phyloP scores from a whole-genome alignment of 30 jellyfish, hydroid and myxozoan genomes.

The Morbakka virulenta region DNA sequence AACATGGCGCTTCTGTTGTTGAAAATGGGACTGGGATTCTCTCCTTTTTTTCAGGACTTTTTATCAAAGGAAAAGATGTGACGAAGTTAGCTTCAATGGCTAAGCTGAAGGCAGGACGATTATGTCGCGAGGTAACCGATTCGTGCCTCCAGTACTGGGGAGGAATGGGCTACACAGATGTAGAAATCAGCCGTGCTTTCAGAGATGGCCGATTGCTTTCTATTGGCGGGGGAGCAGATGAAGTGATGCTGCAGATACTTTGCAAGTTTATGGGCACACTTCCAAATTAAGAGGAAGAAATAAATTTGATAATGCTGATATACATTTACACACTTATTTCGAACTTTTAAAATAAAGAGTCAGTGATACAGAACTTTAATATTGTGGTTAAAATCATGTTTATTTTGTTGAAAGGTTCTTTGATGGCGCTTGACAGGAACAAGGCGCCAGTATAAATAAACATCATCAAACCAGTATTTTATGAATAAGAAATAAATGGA shows the following conservation, averaged over 20 bases:
- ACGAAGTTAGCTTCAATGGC: slow-evolving; percentile 91
- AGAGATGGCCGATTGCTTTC: slow-evolving; percentile 92
- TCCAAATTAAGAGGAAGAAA: slow-evolving; percentile 41
- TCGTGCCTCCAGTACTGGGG: slow-evolving; percentile 98
- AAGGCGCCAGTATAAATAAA: too few relatives aligned
- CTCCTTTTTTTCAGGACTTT: slow-evolving; percentile 49
- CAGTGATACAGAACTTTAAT: too few relatives aligned
- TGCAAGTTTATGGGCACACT: slow-evolving; percentile 94
- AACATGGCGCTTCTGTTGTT: too few relatives aligned
- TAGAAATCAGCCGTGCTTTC: slow-evolving; percentile 81
- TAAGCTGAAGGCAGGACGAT: slow-evolving; percentile 88
- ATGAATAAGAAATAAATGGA: too few relatives aligned
- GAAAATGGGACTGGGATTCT: too few relatives aligned
- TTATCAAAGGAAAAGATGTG: slow-evolving; percentile 80
- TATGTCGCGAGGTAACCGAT: slow-evolving; percentile 85
- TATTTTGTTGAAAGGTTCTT: too few relatives aligned
- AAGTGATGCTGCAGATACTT: slow-evolving; percentile 86
- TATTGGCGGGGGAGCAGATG: slow-evolving; percentile 99
- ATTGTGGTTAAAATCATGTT: too few relatives aligned
- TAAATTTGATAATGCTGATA: too few relatives aligned
- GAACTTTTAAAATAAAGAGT: too few relatives aligned
- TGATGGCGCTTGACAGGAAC: too few relatives aligned
- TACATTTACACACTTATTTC: too few relatives aligned
- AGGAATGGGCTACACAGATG: slow-evolving; percentile 98
- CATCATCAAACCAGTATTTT: too few relatives aligned